Conservation (phyloP, 2,113 vertebrate genomes). For the Nesogale talazaci region DNA sequence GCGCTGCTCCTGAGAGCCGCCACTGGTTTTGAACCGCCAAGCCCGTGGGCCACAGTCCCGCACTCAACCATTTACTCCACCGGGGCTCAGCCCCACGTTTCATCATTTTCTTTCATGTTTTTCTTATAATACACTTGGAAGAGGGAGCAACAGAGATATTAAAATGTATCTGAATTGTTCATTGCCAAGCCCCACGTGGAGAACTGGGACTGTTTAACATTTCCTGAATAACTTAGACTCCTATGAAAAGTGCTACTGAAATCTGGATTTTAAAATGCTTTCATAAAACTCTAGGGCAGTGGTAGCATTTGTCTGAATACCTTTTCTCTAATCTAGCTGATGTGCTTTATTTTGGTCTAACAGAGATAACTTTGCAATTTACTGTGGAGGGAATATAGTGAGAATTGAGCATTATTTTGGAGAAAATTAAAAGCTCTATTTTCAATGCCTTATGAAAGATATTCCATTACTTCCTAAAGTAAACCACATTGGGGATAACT, state of each 20-base stretch:
- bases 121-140: constrained; percentile 63
- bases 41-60: no score
- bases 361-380: not conserved
- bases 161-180: not conserved
- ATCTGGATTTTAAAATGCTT: constrained; percentile 24
- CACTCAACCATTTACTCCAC: no score
- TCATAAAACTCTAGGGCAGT: not conserved
- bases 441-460: constrained; percentile 2
- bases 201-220: not conserved
- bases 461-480: not conserved
- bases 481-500: not conserved
- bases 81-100: no score
- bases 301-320: not conserved
- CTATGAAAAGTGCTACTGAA: not conserved
- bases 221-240: constrained; percentile 15
- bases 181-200: not conserved
- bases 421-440: constrained; percentile 6
- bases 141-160: not conserved
- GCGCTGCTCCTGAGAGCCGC: no score
- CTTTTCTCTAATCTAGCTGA: not conserved
- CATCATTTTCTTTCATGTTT: constrained; percentile 27
- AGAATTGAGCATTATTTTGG: not conserved
- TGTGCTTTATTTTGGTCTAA: not conserved
- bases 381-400: not conserved
- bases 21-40: no score